Evolutionary conservation across 2,797 vertebrate species (phyloP).

Genomic region (Hypotaenidia okinawae): DNA sequence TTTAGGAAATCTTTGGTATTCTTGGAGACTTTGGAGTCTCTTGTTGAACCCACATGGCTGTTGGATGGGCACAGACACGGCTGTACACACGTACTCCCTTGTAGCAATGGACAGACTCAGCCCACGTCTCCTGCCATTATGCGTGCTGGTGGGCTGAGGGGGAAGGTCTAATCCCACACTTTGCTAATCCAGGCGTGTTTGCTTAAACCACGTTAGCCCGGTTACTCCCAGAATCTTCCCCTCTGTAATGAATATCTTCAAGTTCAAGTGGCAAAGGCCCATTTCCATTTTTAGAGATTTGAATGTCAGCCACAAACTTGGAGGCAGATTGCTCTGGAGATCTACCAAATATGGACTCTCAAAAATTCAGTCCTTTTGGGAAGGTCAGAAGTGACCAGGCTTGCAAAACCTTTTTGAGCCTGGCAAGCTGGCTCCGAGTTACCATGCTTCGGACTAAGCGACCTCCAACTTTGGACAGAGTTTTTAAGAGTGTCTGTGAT

Average conservation of each 20-base stretch:
- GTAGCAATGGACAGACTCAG: background rate
- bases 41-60: background rate
- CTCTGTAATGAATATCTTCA: background rate
- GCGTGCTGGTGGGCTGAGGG: background rate
- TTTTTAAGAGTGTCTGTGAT: background rate
- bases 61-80: background rate
- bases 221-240: background rate
- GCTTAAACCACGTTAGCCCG: background rate
- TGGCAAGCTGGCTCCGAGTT: background rate
- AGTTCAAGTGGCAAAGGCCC: background rate
- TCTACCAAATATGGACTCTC: slow-evolving; percentile 50
- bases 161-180: background rate
- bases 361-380: slow-evolving; percentile 2
- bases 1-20: background rate
- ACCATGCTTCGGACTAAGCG: background rate
- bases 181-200: background rate
- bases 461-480: background rate
- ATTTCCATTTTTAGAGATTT: slow-evolving; percentile 49
- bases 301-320: background rate
- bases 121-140: background rate
- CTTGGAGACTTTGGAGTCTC: background rate
- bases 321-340: slow-evolving; percentile 19
- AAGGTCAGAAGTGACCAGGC: slow-evolving; percentile 20
- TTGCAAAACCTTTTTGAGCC: background rate
- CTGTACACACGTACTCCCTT: background rate